Conservation (phyloP, 2,113 vertebrate genomes). For the Bubo blakistoni region DNA sequence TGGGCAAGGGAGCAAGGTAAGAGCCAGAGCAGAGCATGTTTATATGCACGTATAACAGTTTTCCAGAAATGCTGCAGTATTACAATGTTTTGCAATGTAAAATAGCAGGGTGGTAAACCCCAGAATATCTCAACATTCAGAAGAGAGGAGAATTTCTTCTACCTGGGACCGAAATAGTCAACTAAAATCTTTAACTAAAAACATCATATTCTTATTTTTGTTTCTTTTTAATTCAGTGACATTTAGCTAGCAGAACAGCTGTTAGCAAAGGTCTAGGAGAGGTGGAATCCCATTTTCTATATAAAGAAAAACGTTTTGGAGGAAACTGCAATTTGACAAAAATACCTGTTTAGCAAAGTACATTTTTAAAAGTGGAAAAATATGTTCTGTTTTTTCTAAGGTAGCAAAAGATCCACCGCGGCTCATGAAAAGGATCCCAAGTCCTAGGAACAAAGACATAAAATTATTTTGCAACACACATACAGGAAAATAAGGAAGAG, state of each 20-base stretch:
- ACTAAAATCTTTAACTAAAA: conserved; percentile 38
- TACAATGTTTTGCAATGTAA: neutral
- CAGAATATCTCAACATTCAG: neutral
- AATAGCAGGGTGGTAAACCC: neutral
- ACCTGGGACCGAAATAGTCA: neutral
- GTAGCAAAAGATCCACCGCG: neutral
- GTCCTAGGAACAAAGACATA: neutral
- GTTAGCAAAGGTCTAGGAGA: conserved; percentile 69
- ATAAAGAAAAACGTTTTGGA: conserved; percentile 39
- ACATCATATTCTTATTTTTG: conserved; percentile 44
- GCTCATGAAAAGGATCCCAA: neutral
- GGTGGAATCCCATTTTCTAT: conserved; percentile 58
- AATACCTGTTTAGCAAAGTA: conserved; percentile 24
- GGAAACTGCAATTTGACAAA: conserved; percentile 32
- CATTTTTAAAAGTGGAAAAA: conserved; percentile 8
- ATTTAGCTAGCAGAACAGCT: conserved; percentile 71
- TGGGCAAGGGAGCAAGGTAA: neutral
- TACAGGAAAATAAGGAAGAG: neutral
- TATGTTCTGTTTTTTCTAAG: neutral
- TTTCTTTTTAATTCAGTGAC: conserved; percentile 65
- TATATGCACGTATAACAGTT: neutral
- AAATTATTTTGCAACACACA: neutral
- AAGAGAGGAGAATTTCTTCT: neutral
- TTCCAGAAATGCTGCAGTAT: neutral
- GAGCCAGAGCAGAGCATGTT: neutral